These are phyloP conservation scores for Nudaria mundana DNA, from an alignment of 2,888 invertebrate species.

Conservation along the genomic window DNA sequence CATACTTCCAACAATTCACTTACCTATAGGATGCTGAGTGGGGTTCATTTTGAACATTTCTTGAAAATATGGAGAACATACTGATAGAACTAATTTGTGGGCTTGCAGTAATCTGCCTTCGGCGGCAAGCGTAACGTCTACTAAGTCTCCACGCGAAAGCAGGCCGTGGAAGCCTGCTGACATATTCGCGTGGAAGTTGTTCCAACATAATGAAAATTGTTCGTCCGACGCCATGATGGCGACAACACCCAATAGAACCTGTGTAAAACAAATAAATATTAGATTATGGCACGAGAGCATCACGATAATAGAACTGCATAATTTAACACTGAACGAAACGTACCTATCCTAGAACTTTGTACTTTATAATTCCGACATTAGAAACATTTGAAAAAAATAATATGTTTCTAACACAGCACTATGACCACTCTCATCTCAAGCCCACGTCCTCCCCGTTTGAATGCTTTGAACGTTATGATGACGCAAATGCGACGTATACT, in stretches of 20 bases:
- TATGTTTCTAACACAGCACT: constrained; percentile 59
- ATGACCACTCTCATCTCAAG: constrained; percentile 56
- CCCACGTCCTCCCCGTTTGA: constrained; percentile 73
- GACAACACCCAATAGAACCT: constrained; percentile 64
- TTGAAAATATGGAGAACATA: constrained; percentile 87
- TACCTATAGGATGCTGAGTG: constrained; percentile 85
- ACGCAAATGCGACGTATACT: constrained; percentile 65
- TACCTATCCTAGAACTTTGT: constrained; percentile 77
- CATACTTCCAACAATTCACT: too few relatives aligned
- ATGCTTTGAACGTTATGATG: constrained; percentile 68
- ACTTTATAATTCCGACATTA: constrained; percentile 72
- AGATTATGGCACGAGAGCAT: background rate
- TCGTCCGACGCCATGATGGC: constrained; percentile 87
- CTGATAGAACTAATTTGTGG: constrained; percentile 86
- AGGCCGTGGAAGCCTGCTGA: constrained; percentile 87
- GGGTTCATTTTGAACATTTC: constrained; percentile 87
- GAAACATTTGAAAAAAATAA: constrained; percentile 73
- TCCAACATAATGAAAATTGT: constrained; percentile 88
- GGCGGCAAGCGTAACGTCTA: constrained; percentile 86
- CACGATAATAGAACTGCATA: too few relatives aligned
- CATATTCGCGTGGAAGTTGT: constrained; percentile 88
- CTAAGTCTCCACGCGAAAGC: constrained; percentile 85
- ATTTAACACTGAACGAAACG: constrained; percentile 2
- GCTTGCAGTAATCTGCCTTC: constrained; percentile 86
- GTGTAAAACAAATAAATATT: constrained; percentile 27